These are phyloP conservation scores for Centruroides vittatus DNA, from an alignment of 1,140 invertebrate genomes.

Conservation along the genomic window DNA sequence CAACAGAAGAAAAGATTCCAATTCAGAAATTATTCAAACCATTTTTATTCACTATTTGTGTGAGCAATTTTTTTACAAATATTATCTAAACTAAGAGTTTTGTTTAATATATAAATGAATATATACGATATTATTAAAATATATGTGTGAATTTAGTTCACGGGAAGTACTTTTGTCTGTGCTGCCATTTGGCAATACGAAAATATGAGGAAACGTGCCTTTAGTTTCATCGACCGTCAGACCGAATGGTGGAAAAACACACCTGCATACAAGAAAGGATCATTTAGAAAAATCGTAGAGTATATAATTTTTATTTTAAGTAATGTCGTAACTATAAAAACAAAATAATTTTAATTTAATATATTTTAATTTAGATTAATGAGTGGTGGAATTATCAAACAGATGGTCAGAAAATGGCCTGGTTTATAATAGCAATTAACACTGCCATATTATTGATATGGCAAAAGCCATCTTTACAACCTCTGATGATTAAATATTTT, in stretches of 20 bases:
- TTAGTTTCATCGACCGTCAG: not conserved
- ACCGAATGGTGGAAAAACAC: slow-evolving; percentile 33
- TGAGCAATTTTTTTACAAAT: too few relatives aligned
- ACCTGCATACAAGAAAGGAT: slow-evolving; percentile 29
- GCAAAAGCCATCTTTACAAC: slow-evolving; percentile 54
- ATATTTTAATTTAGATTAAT: slow-evolving; percentile 36
- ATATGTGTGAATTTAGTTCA: slow-evolving; percentile 41
- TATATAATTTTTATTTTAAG: slow-evolving; percentile 5
- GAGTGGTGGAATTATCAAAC: slow-evolving; percentile 57
- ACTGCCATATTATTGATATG: slow-evolving; percentile 65
- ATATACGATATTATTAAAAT: too few relatives aligned
- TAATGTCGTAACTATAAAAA: not conserved
- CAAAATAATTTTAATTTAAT: slow-evolving; percentile 27
- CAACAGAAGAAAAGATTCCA: too few relatives aligned
- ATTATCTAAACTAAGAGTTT: too few relatives aligned
- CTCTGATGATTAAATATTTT: slow-evolving; percentile 71
- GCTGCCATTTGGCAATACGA: slow-evolving; percentile 83
- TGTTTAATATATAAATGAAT: too few relatives aligned
- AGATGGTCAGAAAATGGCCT: slow-evolving; percentile 61
- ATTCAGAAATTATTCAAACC: too few relatives aligned
- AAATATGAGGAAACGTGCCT: slow-evolving; percentile 46
- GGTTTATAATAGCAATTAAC: slow-evolving; percentile 63
- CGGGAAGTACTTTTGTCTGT: slow-evolving; percentile 49
- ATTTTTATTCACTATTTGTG: too few relatives aligned
- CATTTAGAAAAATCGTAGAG: slow-evolving; percentile 3